phyloP scores from a whole-genome alignment of 2,113 vertebrate species.

The Lampris incognitus region DNA sequence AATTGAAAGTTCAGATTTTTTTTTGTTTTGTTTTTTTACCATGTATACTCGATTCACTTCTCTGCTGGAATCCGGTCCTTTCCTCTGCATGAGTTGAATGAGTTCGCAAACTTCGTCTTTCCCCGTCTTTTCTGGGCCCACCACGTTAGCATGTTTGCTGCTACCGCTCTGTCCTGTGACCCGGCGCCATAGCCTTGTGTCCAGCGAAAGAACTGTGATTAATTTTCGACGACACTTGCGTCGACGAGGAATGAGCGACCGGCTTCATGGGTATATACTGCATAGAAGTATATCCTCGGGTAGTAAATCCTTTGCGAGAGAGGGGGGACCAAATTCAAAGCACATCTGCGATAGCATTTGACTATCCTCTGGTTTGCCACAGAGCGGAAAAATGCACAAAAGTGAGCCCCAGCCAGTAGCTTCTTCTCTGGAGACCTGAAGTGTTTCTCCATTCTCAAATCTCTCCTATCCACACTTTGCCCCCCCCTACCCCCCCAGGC shows the following conservation, averaged over 20 bases:
- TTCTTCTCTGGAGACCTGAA: slow-evolving; percentile 59
- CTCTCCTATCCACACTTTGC: slow-evolving; percentile 47
- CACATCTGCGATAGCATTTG: slow-evolving; percentile 58
- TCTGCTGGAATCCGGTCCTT: slow-evolving; percentile 20
- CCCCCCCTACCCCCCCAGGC: slow-evolving; percentile 32
- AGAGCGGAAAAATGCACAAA: slow-evolving; percentile 55
- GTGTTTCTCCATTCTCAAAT: slow-evolving; percentile 52
- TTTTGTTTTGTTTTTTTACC: slow-evolving; percentile 21
- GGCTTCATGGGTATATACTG: neutral
- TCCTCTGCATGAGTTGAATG: slow-evolving; percentile 59
- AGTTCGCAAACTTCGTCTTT: slow-evolving; percentile 52
- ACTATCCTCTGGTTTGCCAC: slow-evolving; percentile 35
- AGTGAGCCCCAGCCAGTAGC: slow-evolving; percentile 37
- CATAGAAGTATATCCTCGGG: neutral
- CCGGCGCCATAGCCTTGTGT: slow-evolving; percentile 23
- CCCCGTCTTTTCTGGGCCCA: slow-evolving; percentile 37
- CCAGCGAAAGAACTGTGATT: slow-evolving; percentile 48
- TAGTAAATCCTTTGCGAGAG: neutral
- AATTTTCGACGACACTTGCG: slow-evolving; percentile 10
- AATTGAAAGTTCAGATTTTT: slow-evolving; percentile 23
- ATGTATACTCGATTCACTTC: slow-evolving; percentile 22
- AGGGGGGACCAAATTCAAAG: slow-evolving; percentile 15
- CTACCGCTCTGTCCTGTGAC: slow-evolving; percentile 40
- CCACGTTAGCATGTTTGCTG: slow-evolving; percentile 53
- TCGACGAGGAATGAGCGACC: slow-evolving; percentile 1